phyloP scores from a whole-genome alignment of 2,888 invertebrate species.

The Diaprepes abbreviatus region DNA sequence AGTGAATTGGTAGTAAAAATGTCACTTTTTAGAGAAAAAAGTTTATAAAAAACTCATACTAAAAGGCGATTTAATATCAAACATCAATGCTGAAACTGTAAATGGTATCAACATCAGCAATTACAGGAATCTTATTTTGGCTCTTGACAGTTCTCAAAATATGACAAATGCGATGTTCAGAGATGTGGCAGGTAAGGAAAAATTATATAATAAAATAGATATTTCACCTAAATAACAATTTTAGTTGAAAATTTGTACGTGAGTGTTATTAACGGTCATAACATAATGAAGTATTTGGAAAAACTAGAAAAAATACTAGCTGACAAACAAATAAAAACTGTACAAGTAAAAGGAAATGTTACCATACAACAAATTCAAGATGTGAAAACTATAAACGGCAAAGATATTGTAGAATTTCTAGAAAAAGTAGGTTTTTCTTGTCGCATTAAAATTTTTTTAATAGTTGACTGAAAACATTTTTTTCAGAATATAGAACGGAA shows the following conservation, averaged over 20 bases:
- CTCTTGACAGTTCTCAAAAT: conserved; percentile 53
- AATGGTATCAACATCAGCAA: conserved; percentile 54
- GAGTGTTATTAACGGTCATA: conserved; percentile 54
- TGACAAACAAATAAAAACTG: conserved; percentile 51
- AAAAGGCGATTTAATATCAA: conserved; percentile 52
- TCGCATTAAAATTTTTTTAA: background rate
- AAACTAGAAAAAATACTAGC: conserved; percentile 53
- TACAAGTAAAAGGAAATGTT: conserved; percentile 56
- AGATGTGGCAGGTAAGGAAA: conserved; percentile 54
- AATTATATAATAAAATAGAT: too few relatives aligned
- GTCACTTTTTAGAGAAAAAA: conserved; percentile 51
- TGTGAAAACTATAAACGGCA: conserved; percentile 54
- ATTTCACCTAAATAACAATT: too few relatives aligned
- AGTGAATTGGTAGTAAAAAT: background rate
- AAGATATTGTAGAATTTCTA: conserved; percentile 52
- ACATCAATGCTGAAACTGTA: conserved; percentile 48
- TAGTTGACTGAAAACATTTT: conserved; percentile 8
- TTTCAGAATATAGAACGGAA: conserved; percentile 30
- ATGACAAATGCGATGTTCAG: conserved; percentile 53
- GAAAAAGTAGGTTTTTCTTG: conserved; percentile 52
- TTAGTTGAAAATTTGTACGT: conserved; percentile 55
- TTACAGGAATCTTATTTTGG: conserved; percentile 52
- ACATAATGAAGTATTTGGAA: conserved; percentile 54
- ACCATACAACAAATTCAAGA: conserved; percentile 50
- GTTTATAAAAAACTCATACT: conserved; percentile 54